A percentile compares a stretch with the other conserved stretches of the same genome.
These are phyloP conservation scores for Drosophila ogumai DNA, from an alignment of 1,140 invertebrate species.

Conservation along the genomic window DNA sequence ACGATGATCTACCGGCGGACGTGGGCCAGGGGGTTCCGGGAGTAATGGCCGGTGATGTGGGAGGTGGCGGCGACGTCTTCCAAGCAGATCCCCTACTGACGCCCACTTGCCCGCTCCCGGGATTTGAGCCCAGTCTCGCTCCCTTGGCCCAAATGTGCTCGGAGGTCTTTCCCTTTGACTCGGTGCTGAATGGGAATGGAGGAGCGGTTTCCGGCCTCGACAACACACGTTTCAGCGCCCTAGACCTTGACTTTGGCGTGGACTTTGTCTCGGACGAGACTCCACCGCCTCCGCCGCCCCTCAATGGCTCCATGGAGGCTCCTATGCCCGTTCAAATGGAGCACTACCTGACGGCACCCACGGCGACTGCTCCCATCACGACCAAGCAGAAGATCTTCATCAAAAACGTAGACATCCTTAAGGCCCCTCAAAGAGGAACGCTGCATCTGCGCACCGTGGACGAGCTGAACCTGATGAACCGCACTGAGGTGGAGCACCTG, in stretches of 20 bases:
- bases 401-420: slow-evolving; percentile 80
- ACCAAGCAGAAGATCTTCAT: slow-evolving; percentile 80
- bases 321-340: slow-evolving; percentile 47
- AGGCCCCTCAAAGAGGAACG: slow-evolving; percentile 71
- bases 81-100: slow-evolving; percentile 56
- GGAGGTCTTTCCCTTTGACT: slow-evolving; percentile 62
- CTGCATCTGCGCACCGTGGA: slow-evolving; percentile 82
- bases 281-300: slow-evolving; percentile 23
- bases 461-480: slow-evolving; percentile 82
- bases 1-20: slow-evolving; percentile 4
- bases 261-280: slow-evolving; percentile 63
- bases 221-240: slow-evolving; percentile 58
- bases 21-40: not conserved
- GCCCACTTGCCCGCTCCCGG: slow-evolving; percentile 54
- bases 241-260: slow-evolving; percentile 66
- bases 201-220: slow-evolving; percentile 25
- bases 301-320: not conserved
- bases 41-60: not conserved
- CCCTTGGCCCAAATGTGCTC: slow-evolving; percentile 62
- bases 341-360: slow-evolving; percentile 48
- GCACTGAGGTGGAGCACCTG: slow-evolving; percentile 78
- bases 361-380: not conserved
- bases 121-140: slow-evolving; percentile 62
- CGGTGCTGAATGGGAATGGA: slow-evolving; percentile 51
- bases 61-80: slow-evolving; percentile 40